These are phyloP conservation scores for Rhagonycha fulva DNA, from an alignment of 2,888 invertebrate species.

Conservation along the genomic window DNA sequence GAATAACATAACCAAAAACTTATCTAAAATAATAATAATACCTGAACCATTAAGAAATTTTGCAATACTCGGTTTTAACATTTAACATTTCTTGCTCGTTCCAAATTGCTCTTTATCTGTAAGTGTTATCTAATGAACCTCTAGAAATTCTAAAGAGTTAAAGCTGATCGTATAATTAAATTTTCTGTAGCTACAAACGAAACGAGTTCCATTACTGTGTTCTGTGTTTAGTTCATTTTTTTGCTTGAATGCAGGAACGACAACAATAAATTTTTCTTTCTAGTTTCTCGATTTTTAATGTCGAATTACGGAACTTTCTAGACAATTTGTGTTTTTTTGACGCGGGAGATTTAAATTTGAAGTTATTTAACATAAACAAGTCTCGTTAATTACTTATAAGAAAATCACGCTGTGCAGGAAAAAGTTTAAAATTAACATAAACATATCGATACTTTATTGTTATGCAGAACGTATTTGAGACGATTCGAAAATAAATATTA, in stretches of 20 bases:
- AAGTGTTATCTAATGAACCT: constrained; percentile 2
- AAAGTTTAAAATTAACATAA: constrained; percentile 4
- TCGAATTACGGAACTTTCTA: constrained; percentile 45
- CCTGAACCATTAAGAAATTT: neutral
- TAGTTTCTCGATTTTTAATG: neutral
- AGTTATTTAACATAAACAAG: constrained; percentile 11
- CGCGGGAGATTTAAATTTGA: constrained; percentile 5
- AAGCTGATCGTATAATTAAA: constrained; percentile 5
- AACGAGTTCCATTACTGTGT: constrained; percentile 3
- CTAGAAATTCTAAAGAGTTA: neutral
- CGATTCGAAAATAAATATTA: neutral
- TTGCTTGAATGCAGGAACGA: neutral
- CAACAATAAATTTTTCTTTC: neutral
- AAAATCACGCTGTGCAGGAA: neutral
- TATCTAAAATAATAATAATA: neutral
- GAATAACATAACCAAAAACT: neutral
- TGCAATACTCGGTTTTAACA: no score
- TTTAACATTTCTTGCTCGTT: neutral
- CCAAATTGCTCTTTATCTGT: neutral
- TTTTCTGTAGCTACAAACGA: constrained; percentile 1
- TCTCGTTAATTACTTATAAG: neutral
- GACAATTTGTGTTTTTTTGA: constrained; percentile 40
- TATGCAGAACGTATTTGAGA: neutral
- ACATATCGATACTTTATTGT: neutral
- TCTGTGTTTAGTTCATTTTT: neutral